These are phyloP conservation scores for Dipodomys spectabilis DNA, from an alignment of 2,113 vertebrate genomes.

Conservation along the genomic window DNA sequence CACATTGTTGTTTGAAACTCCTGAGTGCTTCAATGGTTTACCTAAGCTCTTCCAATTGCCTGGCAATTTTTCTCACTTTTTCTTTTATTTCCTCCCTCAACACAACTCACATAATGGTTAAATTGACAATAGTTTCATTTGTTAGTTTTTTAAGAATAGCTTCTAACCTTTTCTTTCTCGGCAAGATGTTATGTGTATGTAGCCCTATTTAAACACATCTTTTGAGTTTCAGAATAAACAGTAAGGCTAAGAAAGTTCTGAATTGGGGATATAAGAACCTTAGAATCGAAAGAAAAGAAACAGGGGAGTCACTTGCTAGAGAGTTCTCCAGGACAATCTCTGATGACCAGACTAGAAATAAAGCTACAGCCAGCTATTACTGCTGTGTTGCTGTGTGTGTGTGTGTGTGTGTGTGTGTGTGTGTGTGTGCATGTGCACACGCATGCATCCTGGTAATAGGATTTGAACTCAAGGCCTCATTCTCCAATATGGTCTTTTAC, in stretches of 20 bases:
- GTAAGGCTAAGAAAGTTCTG: background rate
- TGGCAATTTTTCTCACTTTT: background rate
- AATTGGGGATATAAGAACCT: constrained; percentile 3
- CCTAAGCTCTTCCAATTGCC: background rate
- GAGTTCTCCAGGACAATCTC: background rate
- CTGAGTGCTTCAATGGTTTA: background rate
- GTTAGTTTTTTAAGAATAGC: constrained; percentile 17
- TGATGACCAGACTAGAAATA: background rate
- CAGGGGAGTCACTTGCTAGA: background rate
- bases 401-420: no score
- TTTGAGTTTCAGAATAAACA: background rate
- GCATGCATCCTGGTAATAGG: no score
- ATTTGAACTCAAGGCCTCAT: no score
- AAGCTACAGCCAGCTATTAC: background rate
- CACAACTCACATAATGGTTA: background rate
- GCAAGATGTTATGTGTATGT: background rate
- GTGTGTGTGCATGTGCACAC: no score
- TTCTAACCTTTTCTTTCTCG: constrained; percentile 7
- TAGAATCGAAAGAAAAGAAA: background rate
- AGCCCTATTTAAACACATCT: background rate
- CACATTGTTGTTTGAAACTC: background rate
- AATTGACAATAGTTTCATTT: background rate
- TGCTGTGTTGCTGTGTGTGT: no score
- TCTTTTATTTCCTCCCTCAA: background rate
- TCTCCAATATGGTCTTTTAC: no score